Evolutionary conservation across 2,888 invertebrate species (phyloP).

Genomic region (Dione juno): DNA sequence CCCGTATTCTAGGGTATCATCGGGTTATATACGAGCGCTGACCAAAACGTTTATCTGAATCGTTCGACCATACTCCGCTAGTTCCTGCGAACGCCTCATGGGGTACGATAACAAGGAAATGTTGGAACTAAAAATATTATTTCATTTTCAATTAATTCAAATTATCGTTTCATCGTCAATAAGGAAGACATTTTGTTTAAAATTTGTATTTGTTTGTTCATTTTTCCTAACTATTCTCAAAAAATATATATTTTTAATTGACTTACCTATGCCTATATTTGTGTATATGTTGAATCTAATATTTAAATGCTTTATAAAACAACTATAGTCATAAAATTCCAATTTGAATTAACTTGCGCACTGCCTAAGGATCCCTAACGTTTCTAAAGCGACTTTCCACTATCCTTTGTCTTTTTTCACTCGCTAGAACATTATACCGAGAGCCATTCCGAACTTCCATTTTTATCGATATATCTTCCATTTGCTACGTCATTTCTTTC

Average conservation of each 20-base stretch:
- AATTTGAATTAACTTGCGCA: neutral
- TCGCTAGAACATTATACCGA: constrained; percentile 64
- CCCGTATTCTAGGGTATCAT: constrained; percentile 46
- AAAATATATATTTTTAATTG: neutral
- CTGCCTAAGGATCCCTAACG: constrained; percentile 24
- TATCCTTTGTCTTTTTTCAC: constrained; percentile 62
- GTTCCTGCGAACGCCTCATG: constrained; percentile 51
- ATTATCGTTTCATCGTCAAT: neutral
- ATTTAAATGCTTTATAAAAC: neutral
- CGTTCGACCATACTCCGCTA: constrained; percentile 65
- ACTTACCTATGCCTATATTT: neutral
- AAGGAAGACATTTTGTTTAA: neutral
- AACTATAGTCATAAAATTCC: neutral
- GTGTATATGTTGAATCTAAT: neutral
- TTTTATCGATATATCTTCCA: constrained; percentile 66
- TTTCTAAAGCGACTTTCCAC: constrained; percentile 47
- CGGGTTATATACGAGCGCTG: constrained; percentile 58
- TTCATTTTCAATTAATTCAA: neutral
- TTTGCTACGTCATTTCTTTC: constrained; percentile 68
- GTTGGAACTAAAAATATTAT: constrained; percentile 3
- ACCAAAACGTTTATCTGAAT: constrained; percentile 76
- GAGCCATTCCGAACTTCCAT: constrained; percentile 65
- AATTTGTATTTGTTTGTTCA: neutral
- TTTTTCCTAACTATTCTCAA: no score
- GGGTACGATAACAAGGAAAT: constrained; percentile 8